Evolutionary conservation across 2,797 vertebrate genomes (phyloP), one percentile per base, ranked within the genome.

Genomic region (Pempheris klunzingeri): DNA sequence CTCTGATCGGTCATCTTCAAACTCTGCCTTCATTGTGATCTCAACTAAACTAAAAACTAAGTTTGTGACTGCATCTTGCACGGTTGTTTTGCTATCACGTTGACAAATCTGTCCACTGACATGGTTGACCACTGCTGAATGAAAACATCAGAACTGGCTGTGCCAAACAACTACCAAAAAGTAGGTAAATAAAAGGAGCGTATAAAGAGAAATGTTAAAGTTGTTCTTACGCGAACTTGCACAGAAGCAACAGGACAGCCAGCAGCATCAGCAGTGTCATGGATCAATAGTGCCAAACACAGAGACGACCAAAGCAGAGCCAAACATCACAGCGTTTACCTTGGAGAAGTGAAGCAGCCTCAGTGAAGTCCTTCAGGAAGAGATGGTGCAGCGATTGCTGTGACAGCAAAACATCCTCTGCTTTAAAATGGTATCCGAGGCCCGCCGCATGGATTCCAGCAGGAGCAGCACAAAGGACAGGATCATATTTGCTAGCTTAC

Each of bases 91-190:
- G n/a, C n/a, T n/a, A n/a, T n/a, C n/a, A n/a, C n/a, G n/a, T n/a
- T n/a, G n/a, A n/a, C n/a, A n/a, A n/a, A n/a, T n/a, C n/a, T n/a
- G n/a, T n/a, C n/a, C n/a, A n/a, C n/a, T n/a, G n/a, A n/a, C n/a
- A n/a, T n/a, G n/a, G n/a, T 74, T 43, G n/a, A 15, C 4, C 24
- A 53, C 5, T 6, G 14, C 38, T 38, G 11, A 22, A 20, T 11
- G 15, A 55, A 49, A 58, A 7, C 30, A 26, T 14, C 22, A 24
- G 22, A 30, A 55, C 0, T 26, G n/a, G 57, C 22, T 36, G 4
- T 39, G 26, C 13, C 46, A 50, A 55, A 72, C 49, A 70, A 46
- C 61, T 44, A 43, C 7, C 9, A 18, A 34, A 53, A 50, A 22
- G 3, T 5, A 18, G 7, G 39, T 6, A 20, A 2, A 30, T 28